These are phyloP conservation scores for Dendrolimus punctatus DNA, from an alignment of 1,140 invertebrate species.

Conservation along the genomic window DNA sequence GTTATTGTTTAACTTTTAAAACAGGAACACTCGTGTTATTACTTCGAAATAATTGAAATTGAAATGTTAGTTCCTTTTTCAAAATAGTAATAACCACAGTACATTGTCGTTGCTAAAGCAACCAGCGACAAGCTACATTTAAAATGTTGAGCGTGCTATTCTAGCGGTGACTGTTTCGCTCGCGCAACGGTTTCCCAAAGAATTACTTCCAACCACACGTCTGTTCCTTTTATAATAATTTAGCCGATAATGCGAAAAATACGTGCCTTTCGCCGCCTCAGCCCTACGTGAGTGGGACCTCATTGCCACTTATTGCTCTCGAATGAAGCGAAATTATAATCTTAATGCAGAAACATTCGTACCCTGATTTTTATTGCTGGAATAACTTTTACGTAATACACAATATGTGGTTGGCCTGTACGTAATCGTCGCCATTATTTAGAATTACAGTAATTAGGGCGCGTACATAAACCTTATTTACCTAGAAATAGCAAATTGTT, in stretches of 20 bases:
- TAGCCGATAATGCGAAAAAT: constrained; percentile 68
- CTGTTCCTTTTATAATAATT: constrained; percentile 65
- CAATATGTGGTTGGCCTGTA: not conserved
- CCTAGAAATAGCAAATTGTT: no score
- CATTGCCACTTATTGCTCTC: constrained; percentile 56
- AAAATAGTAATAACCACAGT: no score
- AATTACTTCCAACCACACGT: constrained; percentile 54
- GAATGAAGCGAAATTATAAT: constrained; percentile 59
- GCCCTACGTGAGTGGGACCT: constrained; percentile 49
- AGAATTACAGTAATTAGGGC: no score
- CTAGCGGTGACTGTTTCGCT: constrained; percentile 39
- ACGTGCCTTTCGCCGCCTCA: constrained; percentile 52
- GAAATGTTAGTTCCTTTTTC: not conserved
- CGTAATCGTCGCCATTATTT: no score
- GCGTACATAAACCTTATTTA: no score
- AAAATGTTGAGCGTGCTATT: constrained; percentile 41
- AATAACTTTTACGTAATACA: constrained; percentile 14
- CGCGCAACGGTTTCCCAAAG: constrained; percentile 36
- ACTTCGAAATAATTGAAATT: not conserved
- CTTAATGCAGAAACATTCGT: constrained; percentile 37
- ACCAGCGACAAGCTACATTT: not conserved
- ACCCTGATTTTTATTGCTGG: constrained; percentile 31
- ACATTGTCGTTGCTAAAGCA: constrained; percentile 1
- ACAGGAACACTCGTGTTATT: no score
- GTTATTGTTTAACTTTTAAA: no score